These are phyloP conservation scores for Phodopus roborovskii DNA, from an alignment of 2,113 vertebrate genomes.

Conservation along the genomic window DNA sequence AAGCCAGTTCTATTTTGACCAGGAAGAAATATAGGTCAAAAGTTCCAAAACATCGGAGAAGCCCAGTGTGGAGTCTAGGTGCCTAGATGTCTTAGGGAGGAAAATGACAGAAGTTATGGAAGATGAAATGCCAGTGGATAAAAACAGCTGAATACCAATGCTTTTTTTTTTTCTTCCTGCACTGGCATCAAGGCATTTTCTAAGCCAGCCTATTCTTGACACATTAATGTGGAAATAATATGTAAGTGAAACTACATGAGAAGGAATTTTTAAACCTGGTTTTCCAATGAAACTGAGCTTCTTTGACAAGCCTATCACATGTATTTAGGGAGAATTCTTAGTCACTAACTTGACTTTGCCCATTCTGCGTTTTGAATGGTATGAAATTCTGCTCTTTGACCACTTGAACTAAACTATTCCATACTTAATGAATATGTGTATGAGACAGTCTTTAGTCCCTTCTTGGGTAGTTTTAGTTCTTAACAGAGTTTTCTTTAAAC, in stretches of 20 bases:
- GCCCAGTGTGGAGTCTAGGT: no score
- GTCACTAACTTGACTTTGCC: not conserved
- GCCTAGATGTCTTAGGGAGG: not conserved
- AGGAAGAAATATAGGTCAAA: not conserved
- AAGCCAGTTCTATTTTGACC: not conserved
- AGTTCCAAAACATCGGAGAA: not conserved
- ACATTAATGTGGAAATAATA: not conserved
- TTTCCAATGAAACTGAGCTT: not conserved
- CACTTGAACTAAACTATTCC: not conserved
- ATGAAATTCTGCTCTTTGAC: not conserved
- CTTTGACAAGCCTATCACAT: not conserved
- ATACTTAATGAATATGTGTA: conserved; percentile 17
- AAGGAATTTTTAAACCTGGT: not conserved
- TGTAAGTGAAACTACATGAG: not conserved
- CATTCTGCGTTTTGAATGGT: not conserved
- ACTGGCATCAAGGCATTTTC: not conserved
- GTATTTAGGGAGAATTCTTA: not conserved
- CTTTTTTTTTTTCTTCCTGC: not conserved
- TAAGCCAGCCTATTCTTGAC: not conserved
- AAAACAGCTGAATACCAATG: not conserved
- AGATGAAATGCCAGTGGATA: not conserved
- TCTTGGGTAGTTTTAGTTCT: not conserved
- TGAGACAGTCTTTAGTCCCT: not conserved
- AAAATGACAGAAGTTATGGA: not conserved
- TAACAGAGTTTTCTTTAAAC: not conserved